A percentile compares a stretch with the other conserved stretches of the same genome.
phyloP scores from a whole-genome alignment of 2,797 vertebrate species.

The Mareca penelope region DNA sequence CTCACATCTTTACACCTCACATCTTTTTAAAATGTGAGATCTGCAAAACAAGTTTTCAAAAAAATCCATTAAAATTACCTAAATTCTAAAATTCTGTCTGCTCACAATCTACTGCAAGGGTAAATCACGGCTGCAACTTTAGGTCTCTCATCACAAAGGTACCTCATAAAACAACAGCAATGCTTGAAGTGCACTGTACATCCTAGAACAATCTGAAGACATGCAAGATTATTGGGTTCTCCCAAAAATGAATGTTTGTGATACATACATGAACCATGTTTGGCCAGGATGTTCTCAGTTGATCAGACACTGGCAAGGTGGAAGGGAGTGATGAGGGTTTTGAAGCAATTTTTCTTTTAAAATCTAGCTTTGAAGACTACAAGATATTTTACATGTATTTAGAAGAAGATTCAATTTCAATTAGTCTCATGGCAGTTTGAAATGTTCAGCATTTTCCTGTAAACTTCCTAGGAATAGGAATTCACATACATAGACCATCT shows the following conservation, averaged over 20 bases:
- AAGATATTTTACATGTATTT: background rate
- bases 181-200: background rate
- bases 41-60: fast-evolving
- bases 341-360: background rate
- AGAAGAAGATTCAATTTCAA: background rate
- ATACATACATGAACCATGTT: background rate
- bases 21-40: background rate
- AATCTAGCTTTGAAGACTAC: background rate
- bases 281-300: background rate
- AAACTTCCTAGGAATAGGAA: background rate
- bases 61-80: background rate
- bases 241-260: background rate
- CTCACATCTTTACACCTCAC: fast-evolving
- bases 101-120: background rate
- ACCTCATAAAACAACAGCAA: background rate
- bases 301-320: background rate
- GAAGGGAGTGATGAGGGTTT: background rate
- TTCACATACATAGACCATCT: background rate
- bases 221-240: background rate
- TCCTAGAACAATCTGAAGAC: background rate
- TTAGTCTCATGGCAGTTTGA: background rate
- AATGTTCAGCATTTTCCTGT: background rate
- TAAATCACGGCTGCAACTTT: background rate
- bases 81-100: background rate
- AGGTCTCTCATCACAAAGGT: background rate